Conservation (phyloP, 2,888 invertebrate genomes). For the Calephelis perditalis region DNA sequence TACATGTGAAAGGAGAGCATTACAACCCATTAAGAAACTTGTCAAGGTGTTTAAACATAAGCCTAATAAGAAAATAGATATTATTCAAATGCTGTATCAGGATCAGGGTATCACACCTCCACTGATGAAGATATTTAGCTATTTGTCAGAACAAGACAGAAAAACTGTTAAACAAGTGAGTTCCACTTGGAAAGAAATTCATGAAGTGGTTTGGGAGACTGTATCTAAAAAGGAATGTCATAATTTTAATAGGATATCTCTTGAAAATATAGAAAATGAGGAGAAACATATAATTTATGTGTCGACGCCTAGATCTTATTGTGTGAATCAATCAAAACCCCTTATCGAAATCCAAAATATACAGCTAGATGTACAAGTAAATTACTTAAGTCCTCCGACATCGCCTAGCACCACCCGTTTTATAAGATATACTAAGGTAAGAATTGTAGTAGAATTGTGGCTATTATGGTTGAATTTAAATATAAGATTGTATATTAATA, state of each 20-base stretch:
- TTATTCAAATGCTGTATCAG: constrained; percentile 53
- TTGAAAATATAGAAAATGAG: constrained; percentile 36
- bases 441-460: constrained; percentile 2
- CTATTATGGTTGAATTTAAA: no score
- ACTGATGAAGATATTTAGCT: constrained; percentile 53
- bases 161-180: constrained; percentile 60
- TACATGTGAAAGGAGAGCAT: constrained; percentile 51
- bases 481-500: no score
- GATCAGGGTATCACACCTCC: constrained; percentile 45
- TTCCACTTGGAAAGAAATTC: constrained; percentile 52
- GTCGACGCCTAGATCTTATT: constrained; percentile 35
- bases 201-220: constrained; percentile 47
- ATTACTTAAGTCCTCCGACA: constrained; percentile 49
- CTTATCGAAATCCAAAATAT: constrained; percentile 60
- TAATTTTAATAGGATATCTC: constrained; percentile 37
- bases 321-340: constrained; percentile 37
- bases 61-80: constrained; percentile 62
- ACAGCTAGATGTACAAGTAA: constrained; percentile 34
- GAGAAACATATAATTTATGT: constrained; percentile 60
- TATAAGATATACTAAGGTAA: constrained; percentile 60
- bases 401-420: constrained; percentile 64
- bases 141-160: constrained; percentile 58
- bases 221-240: constrained; percentile 47
- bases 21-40: constrained; percentile 40
- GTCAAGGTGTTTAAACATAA: constrained; percentile 38